phyloP scores from a whole-genome alignment of 1,140 invertebrate genomes.

The Trichonephila clavipes region DNA sequence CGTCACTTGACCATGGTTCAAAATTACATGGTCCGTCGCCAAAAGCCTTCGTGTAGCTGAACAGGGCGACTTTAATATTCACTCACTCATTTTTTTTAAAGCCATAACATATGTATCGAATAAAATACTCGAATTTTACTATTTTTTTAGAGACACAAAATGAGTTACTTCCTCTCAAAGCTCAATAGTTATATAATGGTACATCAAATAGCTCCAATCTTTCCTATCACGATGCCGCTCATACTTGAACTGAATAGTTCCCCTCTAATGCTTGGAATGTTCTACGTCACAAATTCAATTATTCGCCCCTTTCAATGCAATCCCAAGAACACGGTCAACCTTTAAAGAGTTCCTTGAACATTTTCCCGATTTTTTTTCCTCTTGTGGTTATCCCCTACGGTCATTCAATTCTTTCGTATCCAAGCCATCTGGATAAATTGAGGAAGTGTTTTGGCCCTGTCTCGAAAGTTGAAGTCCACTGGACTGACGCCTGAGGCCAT shows the following conservation, averaged over 20 bases:
- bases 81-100: no score
- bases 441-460: constrained; percentile 66
- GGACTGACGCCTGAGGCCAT: constrained; percentile 31
- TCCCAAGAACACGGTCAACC: constrained; percentile 28
- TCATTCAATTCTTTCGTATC: constrained; percentile 52
- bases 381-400: constrained; percentile 40
- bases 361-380: background rate
- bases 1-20: no score
- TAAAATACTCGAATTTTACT: no score
- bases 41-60: no score
- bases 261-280: background rate
- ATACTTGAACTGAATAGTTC: background rate
- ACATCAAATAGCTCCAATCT: constrained; percentile 36
- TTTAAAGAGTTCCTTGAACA: constrained; percentile 33
- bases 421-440: constrained; percentile 62
- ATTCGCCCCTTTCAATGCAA: background rate
- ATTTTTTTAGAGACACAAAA: background rate
- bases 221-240: background rate
- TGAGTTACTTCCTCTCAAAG: background rate
- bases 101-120: no score
- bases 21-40: no score
- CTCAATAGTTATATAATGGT: background rate
- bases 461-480: constrained; percentile 33
- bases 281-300: constrained; percentile 54
- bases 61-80: no score